Evolutionary conservation across 2,888 invertebrate genomes (phyloP).

Genomic region (Yponomeuta plumbellus): DNA sequence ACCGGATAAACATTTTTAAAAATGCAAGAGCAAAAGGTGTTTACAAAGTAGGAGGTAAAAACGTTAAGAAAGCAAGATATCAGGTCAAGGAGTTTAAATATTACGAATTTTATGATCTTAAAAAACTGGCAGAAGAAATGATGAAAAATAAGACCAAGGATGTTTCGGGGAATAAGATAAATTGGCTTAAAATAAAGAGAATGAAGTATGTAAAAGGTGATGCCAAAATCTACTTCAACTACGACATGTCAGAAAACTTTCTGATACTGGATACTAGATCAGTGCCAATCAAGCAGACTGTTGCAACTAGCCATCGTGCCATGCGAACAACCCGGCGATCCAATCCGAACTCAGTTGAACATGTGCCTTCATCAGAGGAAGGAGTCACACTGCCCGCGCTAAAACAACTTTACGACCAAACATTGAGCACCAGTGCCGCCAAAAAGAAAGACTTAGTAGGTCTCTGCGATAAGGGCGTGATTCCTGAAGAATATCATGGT

Average conservation of each 20-base stretch:
- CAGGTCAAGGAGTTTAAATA: conserved; percentile 12
- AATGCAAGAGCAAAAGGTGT: neutral
- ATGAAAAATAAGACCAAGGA: conserved; percentile 10
- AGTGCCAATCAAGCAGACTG: no score
- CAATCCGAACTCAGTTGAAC: no score
- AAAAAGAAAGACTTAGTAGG: no score
- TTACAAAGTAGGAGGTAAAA: neutral
- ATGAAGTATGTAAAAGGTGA: conserved; percentile 12
- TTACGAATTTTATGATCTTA: conserved; percentile 12
- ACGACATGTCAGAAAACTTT: conserved; percentile 13
- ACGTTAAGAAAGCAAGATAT: conserved; percentile 3
- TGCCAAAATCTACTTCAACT: conserved; percentile 4
- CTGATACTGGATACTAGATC: neutral
- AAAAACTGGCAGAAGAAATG: conserved; percentile 10
- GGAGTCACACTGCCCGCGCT: no score
- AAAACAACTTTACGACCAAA: no score
- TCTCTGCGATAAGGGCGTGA: no score
- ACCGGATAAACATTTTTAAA: conserved; percentile 11
- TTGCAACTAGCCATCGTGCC: no score
- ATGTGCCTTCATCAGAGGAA: no score
- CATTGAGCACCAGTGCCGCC: no score
- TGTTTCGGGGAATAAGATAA: neutral
- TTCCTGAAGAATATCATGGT: no score
- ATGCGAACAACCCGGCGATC: no score
- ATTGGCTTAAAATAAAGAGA: conserved; percentile 16